phyloP scores from a whole-genome alignment of 2,888 invertebrate genomes.

The Pristionchus arcanus region DNA sequence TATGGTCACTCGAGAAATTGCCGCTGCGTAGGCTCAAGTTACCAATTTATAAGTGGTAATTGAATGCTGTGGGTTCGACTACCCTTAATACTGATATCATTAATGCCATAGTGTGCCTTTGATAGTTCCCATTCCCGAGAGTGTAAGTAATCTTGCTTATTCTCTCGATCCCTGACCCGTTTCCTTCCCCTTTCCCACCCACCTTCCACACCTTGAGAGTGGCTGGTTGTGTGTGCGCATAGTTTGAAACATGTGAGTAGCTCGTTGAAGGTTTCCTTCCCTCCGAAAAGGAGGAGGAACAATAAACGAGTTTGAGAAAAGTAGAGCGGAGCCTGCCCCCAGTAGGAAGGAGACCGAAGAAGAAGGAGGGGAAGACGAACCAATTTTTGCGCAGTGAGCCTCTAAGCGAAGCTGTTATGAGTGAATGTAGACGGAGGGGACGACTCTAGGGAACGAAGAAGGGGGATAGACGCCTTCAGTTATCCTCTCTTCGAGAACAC shows the following conservation, averaged over 20 bases:
- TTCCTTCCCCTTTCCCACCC: neutral
- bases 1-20: no score
- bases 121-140: neutral
- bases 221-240: neutral
- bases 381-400: conserved; percentile 45
- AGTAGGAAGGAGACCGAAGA: neutral
- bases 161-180: neutral
- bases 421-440: conserved; percentile 1
- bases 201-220: conserved; percentile 21
- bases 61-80: no score
- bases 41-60: no score
- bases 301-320: conserved; percentile 54
- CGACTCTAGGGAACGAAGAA: neutral
- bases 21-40: no score
- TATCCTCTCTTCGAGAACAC: neutral
- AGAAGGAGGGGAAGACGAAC: conserved; percentile 6
- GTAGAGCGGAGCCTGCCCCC: conserved; percentile 6
- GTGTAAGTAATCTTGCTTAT: neutral
- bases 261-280: conserved; percentile 15
- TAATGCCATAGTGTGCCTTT: neutral
- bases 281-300: conserved; percentile 24
- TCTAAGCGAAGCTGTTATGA: conserved; percentile 11
- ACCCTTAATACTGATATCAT: no score
- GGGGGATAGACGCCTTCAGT: neutral
- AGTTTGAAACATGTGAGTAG: conserved; percentile 44